These are phyloP conservation scores for Empidonax alnorum DNA, from an alignment of 2,113 vertebrate genomes.

Conservation along the genomic window DNA sequence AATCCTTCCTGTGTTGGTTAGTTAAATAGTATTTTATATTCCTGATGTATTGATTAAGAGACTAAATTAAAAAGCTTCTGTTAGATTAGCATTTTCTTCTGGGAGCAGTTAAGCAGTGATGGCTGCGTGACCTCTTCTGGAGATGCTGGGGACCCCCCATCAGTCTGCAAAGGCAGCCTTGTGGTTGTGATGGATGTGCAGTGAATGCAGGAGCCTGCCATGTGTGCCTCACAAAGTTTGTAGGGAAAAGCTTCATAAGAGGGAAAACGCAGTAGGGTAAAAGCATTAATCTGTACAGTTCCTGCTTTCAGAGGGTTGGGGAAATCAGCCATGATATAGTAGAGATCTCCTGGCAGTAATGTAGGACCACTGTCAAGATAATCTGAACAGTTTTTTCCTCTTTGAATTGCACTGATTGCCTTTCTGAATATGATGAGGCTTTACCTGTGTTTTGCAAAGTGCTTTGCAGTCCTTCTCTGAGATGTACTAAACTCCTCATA, in stretches of 20 bases:
- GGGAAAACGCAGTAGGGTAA: neutral
- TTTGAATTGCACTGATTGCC: neutral
- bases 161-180: neutral
- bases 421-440: neutral
- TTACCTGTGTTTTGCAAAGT: neutral
- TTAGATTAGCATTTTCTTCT: neutral
- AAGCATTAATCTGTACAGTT: neutral
- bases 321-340: neutral
- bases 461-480: neutral
- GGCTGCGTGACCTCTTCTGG: neutral
- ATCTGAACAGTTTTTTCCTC: neutral
- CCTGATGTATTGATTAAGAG: constrained; percentile 4
- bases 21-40: constrained; percentile 16
- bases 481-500: neutral
- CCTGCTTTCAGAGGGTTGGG: neutral
- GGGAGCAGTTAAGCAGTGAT: neutral
- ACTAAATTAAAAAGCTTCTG: constrained; percentile 6
- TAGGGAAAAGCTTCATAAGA: neutral
- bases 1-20: neutral
- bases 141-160: neutral
- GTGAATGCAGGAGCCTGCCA: neutral
- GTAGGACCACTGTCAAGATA: neutral
- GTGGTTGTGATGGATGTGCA: neutral
- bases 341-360: neutral
- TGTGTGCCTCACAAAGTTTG: neutral